A percentile compares a stretch with the other conserved stretches of the same genome.
Conservation (phyloP, 1,140 invertebrate species). For the Oedothorax gibbosus region DNA sequence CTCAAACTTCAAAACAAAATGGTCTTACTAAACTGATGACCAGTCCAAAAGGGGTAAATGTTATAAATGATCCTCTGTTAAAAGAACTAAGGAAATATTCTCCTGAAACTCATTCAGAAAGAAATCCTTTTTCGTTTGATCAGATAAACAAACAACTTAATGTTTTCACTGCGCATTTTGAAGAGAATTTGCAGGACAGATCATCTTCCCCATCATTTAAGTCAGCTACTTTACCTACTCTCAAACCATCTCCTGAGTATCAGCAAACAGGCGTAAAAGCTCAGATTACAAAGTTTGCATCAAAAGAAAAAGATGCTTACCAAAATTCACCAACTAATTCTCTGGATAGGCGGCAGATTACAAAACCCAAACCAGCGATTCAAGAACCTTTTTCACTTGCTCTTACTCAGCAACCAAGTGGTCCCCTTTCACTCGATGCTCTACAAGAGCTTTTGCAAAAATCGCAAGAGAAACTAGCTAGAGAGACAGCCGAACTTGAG, state of each 20-base stretch:
- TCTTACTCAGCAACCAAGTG: constrained; percentile 7
- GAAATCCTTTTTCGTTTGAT: constrained; percentile 16
- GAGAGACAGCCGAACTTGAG: neutral
- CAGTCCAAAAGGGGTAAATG: neutral
- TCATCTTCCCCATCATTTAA: constrained; percentile 46
- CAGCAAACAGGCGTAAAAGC: constrained; percentile 71
- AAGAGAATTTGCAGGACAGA: constrained; percentile 44
- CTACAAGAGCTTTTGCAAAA: constrained; percentile 40
- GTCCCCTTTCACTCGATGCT: constrained; percentile 43
- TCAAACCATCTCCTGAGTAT: constrained; percentile 70
- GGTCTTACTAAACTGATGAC: constrained; percentile 28
- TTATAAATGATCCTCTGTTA: neutral
- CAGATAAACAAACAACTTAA: constrained; percentile 19
- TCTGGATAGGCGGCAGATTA: constrained; percentile 36
- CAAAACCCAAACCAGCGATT: constrained; percentile 21
- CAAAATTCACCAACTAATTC: constrained; percentile 46
- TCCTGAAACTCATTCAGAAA: neutral
- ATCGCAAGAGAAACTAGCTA: neutral
- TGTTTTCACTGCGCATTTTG: constrained; percentile 18
- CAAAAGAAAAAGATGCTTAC: constrained; percentile 48
- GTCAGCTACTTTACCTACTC: constrained; percentile 36
- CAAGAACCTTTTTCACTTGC: constrained; percentile 4
- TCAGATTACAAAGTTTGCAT: constrained; percentile 60
- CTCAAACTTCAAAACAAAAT: constrained; percentile 35
- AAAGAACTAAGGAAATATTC: constrained; percentile 14